phyloP scores from a whole-genome alignment of 2,113 vertebrate species.

The Triplophysa dalaica region DNA sequence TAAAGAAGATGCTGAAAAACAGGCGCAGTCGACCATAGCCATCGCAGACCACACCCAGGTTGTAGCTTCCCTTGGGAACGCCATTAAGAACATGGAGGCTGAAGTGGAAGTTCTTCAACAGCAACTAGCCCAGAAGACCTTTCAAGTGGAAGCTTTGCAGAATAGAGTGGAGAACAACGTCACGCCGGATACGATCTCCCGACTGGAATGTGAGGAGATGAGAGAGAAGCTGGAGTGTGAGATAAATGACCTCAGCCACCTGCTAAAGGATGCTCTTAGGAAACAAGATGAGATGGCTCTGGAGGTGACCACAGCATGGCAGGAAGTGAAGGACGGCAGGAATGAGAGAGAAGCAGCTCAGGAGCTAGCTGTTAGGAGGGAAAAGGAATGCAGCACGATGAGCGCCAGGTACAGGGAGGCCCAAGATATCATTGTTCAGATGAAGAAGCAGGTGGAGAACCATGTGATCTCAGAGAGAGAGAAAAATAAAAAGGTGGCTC shows the following conservation, averaged over 20 bases:
- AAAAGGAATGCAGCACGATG: slow-evolving; percentile 75
- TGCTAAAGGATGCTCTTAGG: slow-evolving; percentile 83
- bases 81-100: slow-evolving; percentile 81
- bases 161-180: slow-evolving; percentile 78
- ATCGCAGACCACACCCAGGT: slow-evolving; percentile 85
- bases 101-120: slow-evolving; percentile 75
- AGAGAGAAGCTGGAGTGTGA: slow-evolving; percentile 78
- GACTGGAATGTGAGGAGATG: slow-evolving; percentile 74
- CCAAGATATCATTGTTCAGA: slow-evolving; percentile 83
- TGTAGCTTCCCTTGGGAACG: slow-evolving; percentile 78
- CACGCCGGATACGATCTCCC: slow-evolving; percentile 76
- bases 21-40: slow-evolving; percentile 80
- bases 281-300: slow-evolving; percentile 86
- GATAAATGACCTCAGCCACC: slow-evolving; percentile 77
- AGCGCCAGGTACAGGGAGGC: slow-evolving; percentile 77
- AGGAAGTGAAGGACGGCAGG: slow-evolving; percentile 77
- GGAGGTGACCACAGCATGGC: slow-evolving; percentile 80
- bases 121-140: slow-evolving; percentile 77
- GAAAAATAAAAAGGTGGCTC: slow-evolving; percentile 90
- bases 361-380: slow-evolving; percentile 69
- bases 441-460: slow-evolving; percentile 84
- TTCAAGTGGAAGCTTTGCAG: slow-evolving; percentile 79
- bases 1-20: slow-evolving; percentile 79
- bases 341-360: slow-evolving; percentile 73
- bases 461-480: slow-evolving; percentile 87